Base-by-base conservation (phyloP, 1,140 invertebrate genomes). In the Lasaia peninsularis region DNA sequence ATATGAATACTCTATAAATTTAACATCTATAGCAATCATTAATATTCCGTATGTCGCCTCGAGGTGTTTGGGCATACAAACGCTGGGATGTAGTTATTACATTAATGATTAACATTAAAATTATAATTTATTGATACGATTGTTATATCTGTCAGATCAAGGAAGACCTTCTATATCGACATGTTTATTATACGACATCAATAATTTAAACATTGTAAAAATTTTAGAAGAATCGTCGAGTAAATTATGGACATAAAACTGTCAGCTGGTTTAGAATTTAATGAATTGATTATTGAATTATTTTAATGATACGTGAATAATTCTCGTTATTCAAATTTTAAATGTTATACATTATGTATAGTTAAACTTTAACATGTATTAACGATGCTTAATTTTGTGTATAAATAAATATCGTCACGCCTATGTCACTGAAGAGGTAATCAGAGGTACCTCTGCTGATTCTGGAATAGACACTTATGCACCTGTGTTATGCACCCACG, bases 31-130 rank as follows among this genome's bases (percentile, higher is more conserved):
- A 48, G 5, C 1, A 55, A 63, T 58, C 33, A 66, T 66, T 62
- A 60, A 64, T 66, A 69, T 62, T 58, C 62, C 49, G 56, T 49
- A 53, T 56, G 65, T 62, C 58, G 66, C 69, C 62, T 33, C 60
- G 48, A 72, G 63, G 66, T 69, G 67, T 63, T 63, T 63, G 63
- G 53, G 59, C 63, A 62, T 59, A 65, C 58, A 62, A 59, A 20
- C 56, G 57, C 52, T 37, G 37, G 58, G 55, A 63, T 65, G 60
- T 69, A 67, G 67, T 67, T 69, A 72, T 67, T 67, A 63, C 48
- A 56, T 54, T 57, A 55, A 56, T 72, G 62, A 67, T 72, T 61
- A 61, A 72, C 61, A 62, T 56, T 66, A 62, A 56, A 35, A 53
- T 34, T 35, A 35, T 34, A 53, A 53, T n/a, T 12, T 31, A 50